These are phyloP conservation scores for Oreochromis niloticus DNA, from an alignment of 2,113 vertebrate genomes.

Conservation along the genomic window DNA sequence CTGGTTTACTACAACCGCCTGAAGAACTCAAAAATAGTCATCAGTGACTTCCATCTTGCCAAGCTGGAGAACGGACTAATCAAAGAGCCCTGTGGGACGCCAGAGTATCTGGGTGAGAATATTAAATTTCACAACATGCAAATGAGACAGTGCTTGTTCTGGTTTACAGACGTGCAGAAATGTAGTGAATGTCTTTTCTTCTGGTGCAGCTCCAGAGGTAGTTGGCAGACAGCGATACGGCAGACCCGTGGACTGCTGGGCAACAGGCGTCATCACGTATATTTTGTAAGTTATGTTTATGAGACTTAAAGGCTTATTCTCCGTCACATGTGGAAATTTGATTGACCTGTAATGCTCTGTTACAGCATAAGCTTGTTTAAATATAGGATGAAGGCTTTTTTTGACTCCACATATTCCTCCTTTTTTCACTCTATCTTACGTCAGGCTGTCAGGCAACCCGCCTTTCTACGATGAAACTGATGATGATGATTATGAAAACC, in stretches of 20 bases:
- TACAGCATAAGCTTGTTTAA: not conserved
- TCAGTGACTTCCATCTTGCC: slow-evolving; percentile 96
- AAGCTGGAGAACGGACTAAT: slow-evolving; percentile 96
- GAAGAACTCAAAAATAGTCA: slow-evolving; percentile 99
- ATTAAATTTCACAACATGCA: not conserved
- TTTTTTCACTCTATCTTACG: not conserved
- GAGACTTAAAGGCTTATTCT: not conserved
- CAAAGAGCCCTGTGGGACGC: slow-evolving; percentile 96
- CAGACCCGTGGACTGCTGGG: slow-evolving; percentile 95
- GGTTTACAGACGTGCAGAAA: not conserved
- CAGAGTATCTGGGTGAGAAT: slow-evolving; percentile 91
- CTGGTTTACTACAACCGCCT: slow-evolving; percentile 95
- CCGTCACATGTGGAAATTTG: not conserved
- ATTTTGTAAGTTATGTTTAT: slow-evolving; percentile 84
- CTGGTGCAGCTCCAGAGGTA: slow-evolving; percentile 86
- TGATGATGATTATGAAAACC: slow-evolving; percentile 95
- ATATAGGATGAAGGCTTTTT: not conserved
- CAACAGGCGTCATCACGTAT: slow-evolving; percentile 97
- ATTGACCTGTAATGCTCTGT: not conserved
- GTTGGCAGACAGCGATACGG: slow-evolving; percentile 95
- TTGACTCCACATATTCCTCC: not conserved
- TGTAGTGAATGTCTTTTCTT: not conserved
- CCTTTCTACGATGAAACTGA: slow-evolving; percentile 96
- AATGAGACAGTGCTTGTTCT: not conserved
- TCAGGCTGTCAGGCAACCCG: slow-evolving; percentile 92